Percentiles rank a stretch among this genome's conserved stretches.
phyloP scores from a whole-genome alignment of 2,888 invertebrate genomes.

The Tanytarsus gracilentus region DNA sequence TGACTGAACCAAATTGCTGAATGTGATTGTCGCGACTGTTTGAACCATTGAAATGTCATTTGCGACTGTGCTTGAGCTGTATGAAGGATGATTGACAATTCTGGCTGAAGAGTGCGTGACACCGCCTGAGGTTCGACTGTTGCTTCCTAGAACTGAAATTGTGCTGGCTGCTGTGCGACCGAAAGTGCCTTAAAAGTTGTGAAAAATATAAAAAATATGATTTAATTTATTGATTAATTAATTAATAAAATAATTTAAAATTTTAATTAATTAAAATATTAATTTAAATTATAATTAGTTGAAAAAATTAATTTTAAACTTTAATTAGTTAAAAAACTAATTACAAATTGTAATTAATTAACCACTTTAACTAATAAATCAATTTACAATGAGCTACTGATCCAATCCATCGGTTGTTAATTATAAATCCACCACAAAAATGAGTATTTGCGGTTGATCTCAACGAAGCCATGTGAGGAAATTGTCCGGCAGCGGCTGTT shows the following conservation, averaged over 20 bases:
- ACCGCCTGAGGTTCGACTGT: conserved; percentile 27
- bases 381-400: no score
- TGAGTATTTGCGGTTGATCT: neutral
- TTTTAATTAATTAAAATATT: no score
- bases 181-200: no score
- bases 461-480: neutral
- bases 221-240: no score
- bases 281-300: no score
- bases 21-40: conserved; percentile 9
- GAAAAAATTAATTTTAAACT: no score
- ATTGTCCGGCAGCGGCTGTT: neutral
- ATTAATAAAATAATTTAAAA: no score
- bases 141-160: conserved; percentile 24
- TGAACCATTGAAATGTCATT: conserved; percentile 27
- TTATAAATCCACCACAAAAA: neutral
- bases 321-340: no score
- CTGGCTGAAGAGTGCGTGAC: conserved; percentile 2
- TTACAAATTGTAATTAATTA: no score
- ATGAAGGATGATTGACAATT: conserved; percentile 26
- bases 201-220: no score
- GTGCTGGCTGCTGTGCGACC: conserved; percentile 23
- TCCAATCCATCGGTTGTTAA: neutral
- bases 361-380: no score
- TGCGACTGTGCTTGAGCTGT: conserved; percentile 14
- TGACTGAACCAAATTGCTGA: conserved; percentile 8